Evolutionary conservation across 2,888 invertebrate species (phyloP).

Genomic region (Dryobotodes eremita): DNA sequence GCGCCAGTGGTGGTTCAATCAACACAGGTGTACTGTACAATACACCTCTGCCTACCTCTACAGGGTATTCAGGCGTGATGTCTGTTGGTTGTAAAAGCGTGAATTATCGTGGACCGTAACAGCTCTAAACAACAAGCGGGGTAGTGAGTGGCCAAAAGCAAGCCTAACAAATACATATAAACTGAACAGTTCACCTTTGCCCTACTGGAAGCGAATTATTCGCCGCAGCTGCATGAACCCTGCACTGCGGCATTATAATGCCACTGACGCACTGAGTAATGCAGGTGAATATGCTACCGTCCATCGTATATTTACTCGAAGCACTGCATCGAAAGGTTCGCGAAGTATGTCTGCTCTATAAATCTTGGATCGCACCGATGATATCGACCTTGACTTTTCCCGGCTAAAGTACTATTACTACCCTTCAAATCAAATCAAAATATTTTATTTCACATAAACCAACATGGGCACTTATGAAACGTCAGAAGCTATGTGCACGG

Average conservation of each 20-base stretch:
- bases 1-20: neutral
- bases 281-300: neutral
- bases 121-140: neutral
- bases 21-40: neutral
- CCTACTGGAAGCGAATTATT: slow-evolving; percentile 18
- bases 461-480: too few species aligned
- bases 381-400: neutral
- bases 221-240: neutral
- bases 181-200: neutral
- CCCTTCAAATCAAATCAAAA: too few species aligned
- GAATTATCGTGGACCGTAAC: neutral
- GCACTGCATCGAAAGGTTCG: neutral
- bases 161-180: neutral
- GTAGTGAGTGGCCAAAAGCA: neutral
- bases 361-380: neutral
- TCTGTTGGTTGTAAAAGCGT: neutral
- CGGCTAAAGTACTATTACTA: neutral
- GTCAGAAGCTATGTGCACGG: too few species aligned
- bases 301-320: neutral
- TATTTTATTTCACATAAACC: too few species aligned
- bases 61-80: neutral
- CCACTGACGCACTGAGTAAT: neutral
- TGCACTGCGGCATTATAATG: slow-evolving; percentile 35
- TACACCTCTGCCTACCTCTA: too few species aligned
- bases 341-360: neutral